Base-by-base conservation (phyloP, 2,113 vertebrate genomes). In the Catharus bicknelli region DNA sequence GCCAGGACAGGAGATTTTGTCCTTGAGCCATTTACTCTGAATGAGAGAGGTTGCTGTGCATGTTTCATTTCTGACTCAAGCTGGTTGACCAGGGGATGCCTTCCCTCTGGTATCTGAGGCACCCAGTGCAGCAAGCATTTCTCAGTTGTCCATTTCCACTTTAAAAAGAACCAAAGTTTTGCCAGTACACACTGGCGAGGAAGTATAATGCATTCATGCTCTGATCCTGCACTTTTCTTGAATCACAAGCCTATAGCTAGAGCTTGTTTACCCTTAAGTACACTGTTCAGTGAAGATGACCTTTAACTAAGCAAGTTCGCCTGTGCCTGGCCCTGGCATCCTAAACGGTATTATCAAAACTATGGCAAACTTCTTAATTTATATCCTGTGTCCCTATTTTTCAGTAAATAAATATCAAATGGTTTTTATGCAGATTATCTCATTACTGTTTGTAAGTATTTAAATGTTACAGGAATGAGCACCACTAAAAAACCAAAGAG, bases 1-100 rank as follows among this genome's bases (percentile, higher is more conserved):
- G 16, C 13, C 2, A 3, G 32, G 51, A 73, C 47, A 38, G 18
- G 2, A 34, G 13, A 7, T 64, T 83, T 88, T 23, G 1, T 53
- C 25, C 30, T 62, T 66, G 42, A 73, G 10, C 51, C 26, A 34
- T 53, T 83, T 85, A 34, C 47, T 90, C 21, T 2, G 2, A 1
- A 4, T 43, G 26, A 79, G 23, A 11, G 16, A 63, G 12, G 9
- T 30, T 85, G 38, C 43, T 63, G 32, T 75, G 16, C 0, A 0
- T 50, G 21, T 30, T 68, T 83, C 0, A 1, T 80, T 90, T 73
- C 63, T 57, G 32, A 48, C 58, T 83, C 76, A 83, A 62, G 47
- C 20, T 76, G 12, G 3, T 18, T 66, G 55, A 32, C 16, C 55
- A 50, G 16, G 16, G 19, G 29, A 21, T 58, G 25, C 11, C 16